A percentile compares a stretch with the other conserved stretches of the same genome.
These are phyloP conservation scores for Andrena flavipes DNA, from an alignment of 2,888 invertebrate genomes.

Conservation along the genomic window DNA sequence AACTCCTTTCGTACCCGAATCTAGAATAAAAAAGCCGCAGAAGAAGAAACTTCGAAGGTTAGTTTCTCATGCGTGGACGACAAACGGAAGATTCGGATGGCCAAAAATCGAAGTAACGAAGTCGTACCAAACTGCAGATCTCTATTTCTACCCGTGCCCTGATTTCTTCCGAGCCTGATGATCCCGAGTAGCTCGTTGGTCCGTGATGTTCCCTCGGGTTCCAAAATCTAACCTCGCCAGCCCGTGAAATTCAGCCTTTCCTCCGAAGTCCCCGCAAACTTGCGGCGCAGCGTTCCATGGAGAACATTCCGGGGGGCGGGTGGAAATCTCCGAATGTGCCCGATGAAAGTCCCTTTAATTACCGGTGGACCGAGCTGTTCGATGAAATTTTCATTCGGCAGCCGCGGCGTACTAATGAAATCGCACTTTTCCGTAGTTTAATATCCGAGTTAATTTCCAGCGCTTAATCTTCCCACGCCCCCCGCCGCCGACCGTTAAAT, in stretches of 20 bases:
- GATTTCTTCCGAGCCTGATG: not conserved
- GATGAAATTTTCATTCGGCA: conserved; percentile 7
- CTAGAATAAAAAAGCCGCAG: not conserved
- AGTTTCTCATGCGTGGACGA: no score
- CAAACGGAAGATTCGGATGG: not conserved
- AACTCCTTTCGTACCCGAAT: not conserved
- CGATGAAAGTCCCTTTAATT: conserved; percentile 14
- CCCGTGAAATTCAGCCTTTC: not conserved
- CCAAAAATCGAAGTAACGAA: not conserved
- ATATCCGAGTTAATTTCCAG: conserved; percentile 45
- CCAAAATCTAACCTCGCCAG: not conserved
- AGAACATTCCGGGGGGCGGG: not conserved
- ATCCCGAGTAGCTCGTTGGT: not conserved
- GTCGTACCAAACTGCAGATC: not conserved
- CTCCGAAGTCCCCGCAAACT: not conserved
- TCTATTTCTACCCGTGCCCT: not conserved
- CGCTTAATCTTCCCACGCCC: conserved; percentile 26
- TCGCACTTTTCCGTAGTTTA: conserved; percentile 31
- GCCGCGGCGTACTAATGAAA: conserved; percentile 12
- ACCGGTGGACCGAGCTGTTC: not conserved
- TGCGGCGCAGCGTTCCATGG: not conserved
- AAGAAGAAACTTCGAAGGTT: not conserved
- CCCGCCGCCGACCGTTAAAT: conserved; percentile 20
- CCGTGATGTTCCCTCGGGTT: not conserved
- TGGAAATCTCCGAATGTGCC: not conserved